These are phyloP conservation scores for Cheilosia pagana DNA, from an alignment of 2,888 invertebrate genomes.

Conservation along the genomic window DNA sequence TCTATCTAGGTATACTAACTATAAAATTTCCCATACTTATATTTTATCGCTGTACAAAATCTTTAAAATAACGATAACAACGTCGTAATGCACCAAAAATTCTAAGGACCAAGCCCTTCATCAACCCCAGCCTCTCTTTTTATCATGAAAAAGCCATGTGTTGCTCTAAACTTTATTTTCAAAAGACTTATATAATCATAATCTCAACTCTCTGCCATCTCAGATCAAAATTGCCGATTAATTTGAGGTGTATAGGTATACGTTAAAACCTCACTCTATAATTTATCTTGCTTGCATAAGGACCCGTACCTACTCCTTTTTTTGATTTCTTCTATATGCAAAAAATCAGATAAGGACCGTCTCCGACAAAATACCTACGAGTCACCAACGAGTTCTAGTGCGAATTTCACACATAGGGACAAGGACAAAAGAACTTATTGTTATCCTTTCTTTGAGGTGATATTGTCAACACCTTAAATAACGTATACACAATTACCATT, in stretches of 20 bases:
- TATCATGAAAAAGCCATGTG: slow-evolving; percentile 22
- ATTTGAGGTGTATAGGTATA: slow-evolving; percentile 30
- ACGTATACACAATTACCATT: slow-evolving; percentile 11
- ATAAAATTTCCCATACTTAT: slow-evolving; percentile 5
- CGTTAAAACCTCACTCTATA: slow-evolving; percentile 43
- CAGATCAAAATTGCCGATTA: slow-evolving; percentile 43
- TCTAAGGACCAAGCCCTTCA: slow-evolving; percentile 1
- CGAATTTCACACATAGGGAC: slow-evolving; percentile 42
- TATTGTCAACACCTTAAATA: slow-evolving; percentile 61
- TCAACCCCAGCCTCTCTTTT: slow-evolving; percentile 21
- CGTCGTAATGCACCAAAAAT: slow-evolving; percentile 13
- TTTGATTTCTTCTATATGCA: slow-evolving; percentile 7
- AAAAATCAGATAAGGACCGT: slow-evolving; percentile 59
- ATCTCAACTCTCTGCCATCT: slow-evolving; percentile 30
- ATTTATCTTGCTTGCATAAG: slow-evolving; percentile 39
- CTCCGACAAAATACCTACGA: slow-evolving; percentile 1
- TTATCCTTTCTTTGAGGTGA: slow-evolving; percentile 67
- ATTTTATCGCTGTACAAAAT: slow-evolving; percentile 3
- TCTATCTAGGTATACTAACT: too few species aligned
- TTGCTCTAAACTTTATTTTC: not conserved
- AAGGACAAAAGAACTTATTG: slow-evolving; percentile 35
- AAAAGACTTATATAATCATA: slow-evolving; percentile 15
- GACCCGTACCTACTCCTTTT: slow-evolving; percentile 34
- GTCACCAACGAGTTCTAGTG: slow-evolving; percentile 26
- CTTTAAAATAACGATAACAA: not conserved